Base-by-base conservation (phyloP, 2,113 vertebrate species). In the Eleginops maclovinus region DNA sequence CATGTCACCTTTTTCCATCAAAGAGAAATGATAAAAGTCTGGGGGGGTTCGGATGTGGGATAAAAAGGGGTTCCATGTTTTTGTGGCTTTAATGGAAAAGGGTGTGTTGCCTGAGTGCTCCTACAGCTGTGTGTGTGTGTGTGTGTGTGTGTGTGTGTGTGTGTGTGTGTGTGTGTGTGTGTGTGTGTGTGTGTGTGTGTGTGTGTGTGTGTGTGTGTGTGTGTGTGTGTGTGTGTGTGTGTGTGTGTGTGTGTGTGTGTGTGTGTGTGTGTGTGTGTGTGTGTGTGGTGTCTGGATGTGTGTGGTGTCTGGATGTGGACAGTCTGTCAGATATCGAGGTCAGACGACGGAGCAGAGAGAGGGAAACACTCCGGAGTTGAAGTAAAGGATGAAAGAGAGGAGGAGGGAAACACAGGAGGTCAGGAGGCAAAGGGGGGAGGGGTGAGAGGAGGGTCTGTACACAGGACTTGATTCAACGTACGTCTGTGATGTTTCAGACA, bases 371-470 rank as follows among this genome's bases (percentile, higher is more conserved):
- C 85, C 15, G 63, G 88, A 81, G 85, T 86, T 79, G 63, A 81
- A 81, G 85, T 75, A 60, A 58, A 82, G 77, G 79, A 89, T 87
- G 86, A 87, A 78, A 83, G 87, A 65, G 50, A 22, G 24, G 0
- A n/a, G n/a, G n/a, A n/a, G n/a, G 5, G 31, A 31, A 31, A 0
- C 46, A 47, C 61, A 65, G 75, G 54, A 17, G 81, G 84, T 84
- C 84, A 82, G 55, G 13, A 82, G 50, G 13, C 19, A 6, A 31
- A 6, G 31, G 31, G 31, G 5, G 31, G 31, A 1, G 31, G 31
- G 31, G 31, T 3, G 31, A 3, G 31, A 6, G 47, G 26, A 56
- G 68, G 69, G 69, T 77, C 83, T 69, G 87, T 72, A 69, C 69
- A 71, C 72, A 70, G 74, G 77, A 75, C 79, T 78, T 49, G 51